Evolutionary conservation across 2,797 vertebrate species (phyloP), one percentile per base, ranked within the genome.

Genomic region (Phoxinus dragarum): DNA sequence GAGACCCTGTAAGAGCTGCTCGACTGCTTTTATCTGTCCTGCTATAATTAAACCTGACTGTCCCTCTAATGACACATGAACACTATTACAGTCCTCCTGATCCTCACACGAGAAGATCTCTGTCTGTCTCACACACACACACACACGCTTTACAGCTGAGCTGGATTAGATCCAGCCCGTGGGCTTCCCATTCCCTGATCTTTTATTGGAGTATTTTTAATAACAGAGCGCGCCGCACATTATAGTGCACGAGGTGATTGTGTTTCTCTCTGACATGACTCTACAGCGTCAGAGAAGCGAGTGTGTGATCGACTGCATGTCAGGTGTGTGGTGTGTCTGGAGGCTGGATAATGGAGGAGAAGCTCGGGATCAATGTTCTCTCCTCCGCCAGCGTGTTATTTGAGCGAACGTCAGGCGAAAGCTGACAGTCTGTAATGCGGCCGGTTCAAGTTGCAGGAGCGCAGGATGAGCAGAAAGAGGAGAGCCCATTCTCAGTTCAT

Each of bases 41-140:
- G 54, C 61, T 4, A 27, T 84, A 82, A 89, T 83, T 90, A 88
- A 86, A 84, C 54, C 84, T 56, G 86, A 75, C 87, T 86, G 87
- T 84, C 82, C 86, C 78, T 69, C 76, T 86, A 85, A 87, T 87
- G 85, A 86, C 85, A 86, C 40, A 49, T 67, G 77, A 84, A 84
- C 78, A 83, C 87, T 85, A 72, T 88, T 87, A 86, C 84, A 84
- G 81, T 80, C 78, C 80, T 81, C 75, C 69, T 80, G 67, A 19
- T 54, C 82, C 86, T 82, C 86, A 84, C 78, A 84, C 59, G 19
- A 31, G 74, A 66, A 52, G n/a, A 73, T 38, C 36, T 76, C 85
- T 79, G 84, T 84, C 81, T 88, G 67, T 64, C 86, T 44, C 1
- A 5, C 44, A 14, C 44, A 47, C 44, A 44, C 42, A 44, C 44